Conservation (phyloP, 2,797 vertebrate species). For the Stomatorhinus walkeri region DNA sequence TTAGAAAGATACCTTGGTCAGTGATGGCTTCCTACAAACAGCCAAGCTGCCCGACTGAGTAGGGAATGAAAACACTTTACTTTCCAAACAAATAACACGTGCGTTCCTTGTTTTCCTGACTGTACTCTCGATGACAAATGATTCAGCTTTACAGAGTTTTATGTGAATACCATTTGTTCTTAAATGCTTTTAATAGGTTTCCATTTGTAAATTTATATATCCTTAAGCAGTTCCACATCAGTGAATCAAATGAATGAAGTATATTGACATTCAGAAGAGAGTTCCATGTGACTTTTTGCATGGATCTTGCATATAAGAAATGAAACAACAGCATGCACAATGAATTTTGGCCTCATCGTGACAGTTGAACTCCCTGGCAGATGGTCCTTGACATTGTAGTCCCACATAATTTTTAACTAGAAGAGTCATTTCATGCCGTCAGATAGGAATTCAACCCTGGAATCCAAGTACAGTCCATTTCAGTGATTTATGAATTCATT, state of each 20-base stretch:
- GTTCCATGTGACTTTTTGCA: background rate
- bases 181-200: background rate
- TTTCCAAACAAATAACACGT: background rate
- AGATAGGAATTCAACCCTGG: background rate
- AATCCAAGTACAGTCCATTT: slow-evolving; percentile 11
- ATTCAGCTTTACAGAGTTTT: background rate
- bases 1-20: slow-evolving; percentile 42
- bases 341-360: background rate
- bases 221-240: background rate
- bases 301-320: background rate
- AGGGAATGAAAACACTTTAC: background rate
- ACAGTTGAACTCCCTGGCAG: background rate
- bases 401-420: background rate
- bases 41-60: background rate
- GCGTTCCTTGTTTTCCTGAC: background rate
- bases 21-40: slow-evolving; percentile 22
- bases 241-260: background rate
- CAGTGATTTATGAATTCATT: slow-evolving; percentile 11
- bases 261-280: background rate
- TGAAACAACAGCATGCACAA: slow-evolving; percentile 1
- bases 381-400: background rate
- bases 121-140: background rate
- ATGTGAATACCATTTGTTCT: background rate
- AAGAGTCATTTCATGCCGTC: slow-evolving; percentile 4
- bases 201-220: background rate